Evolutionary conservation across 2,888 invertebrate genomes (phyloP), one percentile per base, ranked within the genome.

Genomic region (Nowickia ferox): DNA sequence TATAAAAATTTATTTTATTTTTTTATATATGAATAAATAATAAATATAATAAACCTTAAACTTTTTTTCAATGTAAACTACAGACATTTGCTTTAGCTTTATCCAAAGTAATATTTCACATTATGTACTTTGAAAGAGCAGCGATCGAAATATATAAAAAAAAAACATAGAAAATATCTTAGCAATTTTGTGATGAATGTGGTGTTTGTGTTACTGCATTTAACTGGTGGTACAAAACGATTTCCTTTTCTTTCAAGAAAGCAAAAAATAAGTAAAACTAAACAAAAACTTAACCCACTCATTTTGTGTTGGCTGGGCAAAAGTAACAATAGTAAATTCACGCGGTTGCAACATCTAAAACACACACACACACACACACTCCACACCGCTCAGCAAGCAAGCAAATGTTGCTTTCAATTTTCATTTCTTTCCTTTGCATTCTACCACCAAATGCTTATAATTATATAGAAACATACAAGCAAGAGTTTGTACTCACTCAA

Each of bases 181-280:
- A 82, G 71, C 74, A 85, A 85, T 82, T 82, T 85, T 65, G 59
- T 85, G 82, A 82, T 82, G 82, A 85, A 85, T 82, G 85, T 69
- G 68, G 40, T 55, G 55, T 78, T 66, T 78, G 63, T 75, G 22
- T 59, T 78, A 10, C 19, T 55, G 22, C 15, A 46, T 11, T 51
- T 22, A 48, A 59, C n/a, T 59, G 40, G 40, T 51, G 38, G 19
- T 61, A 44, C 59, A 68, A 68, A 17, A 22, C 51, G 51, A 59
- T 81, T 81, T 75, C 61, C 46, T 74, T 83, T 76, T 55, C 69
- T 77, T 63, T 77, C 13, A 66, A n/a, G 17, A n/a, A 53, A 53
- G 9, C 1, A 38, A 38, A 38, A 38, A 59, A 59, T 9, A n/a
- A 17, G 17, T 30, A 30, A n/a, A 59, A 40, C 9, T n/a, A 38